phyloP scores from a whole-genome alignment of 2,113 vertebrate species.

The Tichodroma muraria region DNA sequence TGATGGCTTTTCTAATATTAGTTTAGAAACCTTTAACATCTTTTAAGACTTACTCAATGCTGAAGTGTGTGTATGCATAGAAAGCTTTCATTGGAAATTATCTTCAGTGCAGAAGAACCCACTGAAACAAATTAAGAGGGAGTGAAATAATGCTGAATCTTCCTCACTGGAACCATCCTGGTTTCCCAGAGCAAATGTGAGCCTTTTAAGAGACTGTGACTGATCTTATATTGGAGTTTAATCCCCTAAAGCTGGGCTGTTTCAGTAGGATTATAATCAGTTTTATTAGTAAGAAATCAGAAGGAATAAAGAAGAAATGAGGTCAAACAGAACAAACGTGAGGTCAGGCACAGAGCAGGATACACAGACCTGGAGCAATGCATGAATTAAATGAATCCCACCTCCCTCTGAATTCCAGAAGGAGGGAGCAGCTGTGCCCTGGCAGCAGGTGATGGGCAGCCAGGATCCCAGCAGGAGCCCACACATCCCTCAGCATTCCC shows the following conservation, averaged over 20 bases:
- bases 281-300: background rate
- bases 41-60: background rate
- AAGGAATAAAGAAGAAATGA: background rate
- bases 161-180: background rate
- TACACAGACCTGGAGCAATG: background rate
- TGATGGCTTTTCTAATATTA: background rate
- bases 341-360: background rate
- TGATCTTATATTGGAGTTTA: background rate
- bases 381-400: background rate
- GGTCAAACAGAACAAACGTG: background rate
- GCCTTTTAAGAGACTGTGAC: too few relatives aligned
- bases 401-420: fast-evolving
- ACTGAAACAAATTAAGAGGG: background rate
- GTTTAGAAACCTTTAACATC: background rate
- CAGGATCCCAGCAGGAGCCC: background rate
- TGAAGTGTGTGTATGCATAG: background rate
- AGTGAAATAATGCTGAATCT: background rate
- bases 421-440: background rate
- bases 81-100: background rate
- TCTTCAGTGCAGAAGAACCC: background rate
- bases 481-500: background rate
- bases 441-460: background rate
- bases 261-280: background rate
- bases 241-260: background rate
- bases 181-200: background rate